Evolutionary conservation across 1,140 invertebrate genomes (phyloP), one percentile per base, ranked within the genome.

Genomic region (Drosophila funebris): DNA sequence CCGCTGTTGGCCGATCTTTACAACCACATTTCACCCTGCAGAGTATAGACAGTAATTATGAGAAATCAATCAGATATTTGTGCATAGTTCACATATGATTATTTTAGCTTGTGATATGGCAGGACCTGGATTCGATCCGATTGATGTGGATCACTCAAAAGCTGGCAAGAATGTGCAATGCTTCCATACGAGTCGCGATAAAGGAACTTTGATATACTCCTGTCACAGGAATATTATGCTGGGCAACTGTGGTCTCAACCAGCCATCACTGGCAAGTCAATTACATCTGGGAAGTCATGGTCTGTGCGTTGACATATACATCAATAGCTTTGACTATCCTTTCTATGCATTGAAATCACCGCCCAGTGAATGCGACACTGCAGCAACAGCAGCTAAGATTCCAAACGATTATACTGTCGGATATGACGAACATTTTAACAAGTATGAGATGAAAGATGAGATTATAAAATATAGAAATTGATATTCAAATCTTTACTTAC

Each of bases 61-160:
- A 0, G 14, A 2, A 31, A 11, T 2, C 11, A 0, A 16, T 13
- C 20, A 53, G 31, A 22, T 1, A 33, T 18, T 13, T 5, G 5
- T 18, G 3, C 22, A 31, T 36, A 7, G 16, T 18, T 37, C 7
- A 27, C n/a, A 4, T n/a, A n/a, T 36, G 5, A 20, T 5, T 1
- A 39, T 56, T 63, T 36, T 14, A 91, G 91, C 83, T 31, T 92
- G 91, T 31, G 91, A 92, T 54, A 91, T 91, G 85, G 91, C 91
- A 5, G 91, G 91, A 3, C 91, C 91, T 0, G 90, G 90, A 8
- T 92, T 92, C 14, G 91, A 90, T 82, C 72, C 81, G 0, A 79
- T 85, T 71, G 61, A 61, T 13, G 48, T 74, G 0, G 75, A 91
- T 44, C 89, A 90, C 39, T 79, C 74, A 4, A 78, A 78, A 24